These are phyloP conservation scores for Synergus gifuensis DNA, from an alignment of 2,888 invertebrate genomes.

Conservation along the genomic window DNA sequence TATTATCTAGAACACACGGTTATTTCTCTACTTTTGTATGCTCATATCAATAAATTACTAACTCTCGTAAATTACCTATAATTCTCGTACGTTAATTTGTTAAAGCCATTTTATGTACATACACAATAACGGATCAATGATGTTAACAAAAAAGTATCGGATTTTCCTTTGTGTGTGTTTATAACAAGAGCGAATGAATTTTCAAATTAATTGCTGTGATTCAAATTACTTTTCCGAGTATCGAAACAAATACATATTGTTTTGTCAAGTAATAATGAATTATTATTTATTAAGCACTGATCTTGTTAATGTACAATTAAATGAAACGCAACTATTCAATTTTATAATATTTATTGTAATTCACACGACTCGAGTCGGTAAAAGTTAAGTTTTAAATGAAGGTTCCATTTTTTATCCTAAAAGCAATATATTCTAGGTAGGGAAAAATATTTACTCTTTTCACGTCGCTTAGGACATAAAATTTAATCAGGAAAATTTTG, in stretches of 20 bases:
- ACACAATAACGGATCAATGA: neutral
- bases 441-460: neutral
- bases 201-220: neutral
- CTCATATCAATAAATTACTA: neutral
- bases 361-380: too few relatives aligned
- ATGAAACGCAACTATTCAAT: too few relatives aligned
- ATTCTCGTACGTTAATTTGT: constrained; percentile 23
- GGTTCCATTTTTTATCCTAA: too few relatives aligned
- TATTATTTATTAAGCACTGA: neutral
- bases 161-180: neutral
- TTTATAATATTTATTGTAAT: too few relatives aligned
- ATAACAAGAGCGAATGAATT: constrained; percentile 13
- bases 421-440: too few relatives aligned
- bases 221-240: neutral
- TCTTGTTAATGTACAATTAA: too few relatives aligned
- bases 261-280: neutral
- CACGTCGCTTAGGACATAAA: neutral
- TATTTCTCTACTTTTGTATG: constrained; percentile 17
- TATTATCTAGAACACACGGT: constrained; percentile 21
- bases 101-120: constrained; percentile 2
- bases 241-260: too few relatives aligned
- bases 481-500: neutral
- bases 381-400: too few relatives aligned
- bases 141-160: constrained; percentile 1
- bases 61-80: neutral